Percentiles rank a stretch among this genome's conserved stretches.
These are phyloP conservation scores for Solenodon paradoxus DNA, from an alignment of 2,113 vertebrate species.

Conservation along the genomic window DNA sequence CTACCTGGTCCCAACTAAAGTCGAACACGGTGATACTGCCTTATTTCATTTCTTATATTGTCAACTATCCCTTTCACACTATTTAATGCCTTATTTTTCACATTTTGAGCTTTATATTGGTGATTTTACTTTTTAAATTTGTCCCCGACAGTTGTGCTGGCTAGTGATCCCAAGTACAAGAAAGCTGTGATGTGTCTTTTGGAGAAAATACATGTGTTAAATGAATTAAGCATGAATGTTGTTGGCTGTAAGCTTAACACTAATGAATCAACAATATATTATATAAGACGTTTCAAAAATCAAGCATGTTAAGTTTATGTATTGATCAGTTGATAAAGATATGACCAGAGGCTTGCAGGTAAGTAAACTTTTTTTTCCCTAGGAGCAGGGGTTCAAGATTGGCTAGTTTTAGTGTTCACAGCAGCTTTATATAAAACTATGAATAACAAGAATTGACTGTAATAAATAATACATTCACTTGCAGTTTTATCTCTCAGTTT, in stretches of 20 bases:
- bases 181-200: neutral
- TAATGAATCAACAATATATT: neutral
- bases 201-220: neutral
- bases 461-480: neutral
- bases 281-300: neutral
- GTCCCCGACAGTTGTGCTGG: neutral
- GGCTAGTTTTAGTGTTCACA: neutral
- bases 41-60: neutral
- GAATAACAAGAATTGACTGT: neutral
- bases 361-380: neutral
- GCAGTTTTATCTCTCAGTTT: neutral
- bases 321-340: neutral
- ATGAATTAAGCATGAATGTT: neutral
- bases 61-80: neutral
- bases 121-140: neutral
- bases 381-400: neutral
- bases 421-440: neutral
- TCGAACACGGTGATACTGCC: neutral
- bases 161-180: neutral
- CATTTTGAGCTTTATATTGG: neutral
- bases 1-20: neutral
- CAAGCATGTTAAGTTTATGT: neutral
- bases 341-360: neutral
- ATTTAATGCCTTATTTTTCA: neutral
- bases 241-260: neutral